Evolutionary conservation across 2,797 vertebrate genomes (phyloP), one percentile per base, ranked within the genome.

Genomic region (Triplophysa bombifrons): DNA sequence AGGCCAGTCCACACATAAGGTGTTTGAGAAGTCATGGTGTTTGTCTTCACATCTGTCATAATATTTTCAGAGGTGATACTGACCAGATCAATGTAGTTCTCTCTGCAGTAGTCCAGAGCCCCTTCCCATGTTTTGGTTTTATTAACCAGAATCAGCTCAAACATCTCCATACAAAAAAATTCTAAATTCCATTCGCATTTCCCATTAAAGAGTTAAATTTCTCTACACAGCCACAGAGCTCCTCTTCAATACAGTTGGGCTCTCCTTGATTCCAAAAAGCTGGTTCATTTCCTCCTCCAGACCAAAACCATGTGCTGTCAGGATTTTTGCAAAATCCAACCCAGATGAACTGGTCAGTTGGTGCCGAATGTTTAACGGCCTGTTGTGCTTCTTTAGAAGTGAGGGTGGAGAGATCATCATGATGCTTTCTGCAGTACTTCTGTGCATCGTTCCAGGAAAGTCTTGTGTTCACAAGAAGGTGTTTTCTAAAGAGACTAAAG

Each of bases 141-240:
- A 3, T 27, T 12, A 17, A 68, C 22, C 17, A 76, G 0, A 34
- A 68, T 0, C 2, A 13, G 13, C 3, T 20, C 17, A 27, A 30
- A 13, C 0, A 9, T 0, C 7, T 69, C 12, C 74, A 60, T 68
- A 6, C 74, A 76, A 25, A 30, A 69, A 20, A 76, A 69, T 30
- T 22, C 0, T 1, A 2, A 2, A 11, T 9, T 0, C 6, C 2
- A 7, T 0, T 6, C 5, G 6, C 17, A 7, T 5, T 6, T 2
- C 7, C 1, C 4, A 53, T 53, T 53, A 7, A 1, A n/a, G 50
- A n/a, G 7, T 9, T 6, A 0, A 0, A 6, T 19, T 0, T 53
- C 5, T 0, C 1, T n/a, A 53, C 3, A 55, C 7, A 19, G 3
- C 1, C 19, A 17, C 51, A 55, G 5, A 2, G 7, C 7, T 55